Conservation (phyloP, 2,888 invertebrate genomes). For the Eristalis arbustorum region DNA sequence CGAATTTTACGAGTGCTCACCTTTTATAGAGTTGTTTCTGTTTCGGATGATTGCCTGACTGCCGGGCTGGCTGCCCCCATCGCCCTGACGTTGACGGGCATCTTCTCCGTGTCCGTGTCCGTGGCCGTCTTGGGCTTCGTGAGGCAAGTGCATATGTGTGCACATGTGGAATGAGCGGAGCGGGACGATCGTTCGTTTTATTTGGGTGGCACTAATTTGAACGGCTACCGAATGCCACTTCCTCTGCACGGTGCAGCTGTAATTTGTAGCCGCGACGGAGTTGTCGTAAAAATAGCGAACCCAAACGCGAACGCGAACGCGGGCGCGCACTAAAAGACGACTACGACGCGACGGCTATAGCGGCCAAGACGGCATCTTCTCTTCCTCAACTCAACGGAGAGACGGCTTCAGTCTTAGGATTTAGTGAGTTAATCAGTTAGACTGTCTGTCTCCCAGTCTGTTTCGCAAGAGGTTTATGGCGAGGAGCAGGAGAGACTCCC, state of each 20-base stretch:
- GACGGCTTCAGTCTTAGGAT: slow-evolving; percentile 39
- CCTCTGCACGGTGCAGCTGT: slow-evolving; percentile 51
- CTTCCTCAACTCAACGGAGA: background rate
- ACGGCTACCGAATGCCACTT: slow-evolving; percentile 66
- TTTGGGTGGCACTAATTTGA: slow-evolving; percentile 65
- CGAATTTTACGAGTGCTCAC: slow-evolving; percentile 58
- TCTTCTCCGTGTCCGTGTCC: background rate
- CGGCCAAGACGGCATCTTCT: background rate
- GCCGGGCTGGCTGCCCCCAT: background rate
- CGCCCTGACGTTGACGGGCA: slow-evolving; percentile 15
- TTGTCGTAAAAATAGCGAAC: slow-evolving; percentile 66
- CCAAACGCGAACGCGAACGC: slow-evolving; percentile 9
- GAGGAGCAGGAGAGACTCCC: slow-evolving; percentile 13
- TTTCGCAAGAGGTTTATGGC: slow-evolving; percentile 51
- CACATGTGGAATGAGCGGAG: slow-evolving; percentile 1
- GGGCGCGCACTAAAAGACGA: slow-evolving; percentile 30
- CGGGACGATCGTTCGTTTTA: slow-evolving; percentile 40
- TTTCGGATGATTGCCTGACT: slow-evolving; percentile 34
- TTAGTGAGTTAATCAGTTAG: slow-evolving; percentile 64
- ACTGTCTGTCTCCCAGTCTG: slow-evolving; percentile 42
- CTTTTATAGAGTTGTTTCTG: slow-evolving; percentile 62
- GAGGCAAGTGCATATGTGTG: background rate
- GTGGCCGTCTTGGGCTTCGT: too few species aligned
- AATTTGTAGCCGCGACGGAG: slow-evolving; percentile 35
- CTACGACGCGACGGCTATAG: background rate